Conservation (phyloP, 2,888 invertebrate genomes). For the Drosophila rellima region DNA sequence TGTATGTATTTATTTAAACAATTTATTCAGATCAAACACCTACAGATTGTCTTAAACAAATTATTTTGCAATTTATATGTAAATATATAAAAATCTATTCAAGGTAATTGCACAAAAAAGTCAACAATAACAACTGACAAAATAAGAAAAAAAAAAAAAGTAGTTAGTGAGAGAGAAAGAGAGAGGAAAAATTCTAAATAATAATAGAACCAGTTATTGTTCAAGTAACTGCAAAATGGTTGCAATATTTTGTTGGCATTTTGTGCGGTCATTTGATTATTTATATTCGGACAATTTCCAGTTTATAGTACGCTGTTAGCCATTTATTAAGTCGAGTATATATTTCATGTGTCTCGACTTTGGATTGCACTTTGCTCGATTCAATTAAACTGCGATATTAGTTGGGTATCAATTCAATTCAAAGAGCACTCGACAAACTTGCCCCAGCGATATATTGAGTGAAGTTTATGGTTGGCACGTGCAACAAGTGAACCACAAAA, state of each 20-base stretch:
- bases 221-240: slow-evolving; percentile 54
- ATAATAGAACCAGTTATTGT: slow-evolving; percentile 74
- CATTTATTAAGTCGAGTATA: slow-evolving; percentile 22
- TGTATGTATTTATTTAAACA: slow-evolving; percentile 1
- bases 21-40: not conserved
- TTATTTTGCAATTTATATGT: slow-evolving; percentile 60
- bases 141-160: slow-evolving; percentile 23
- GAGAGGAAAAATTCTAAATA: slow-evolving; percentile 16
- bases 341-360: slow-evolving; percentile 17
- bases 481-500: slow-evolving; percentile 72
- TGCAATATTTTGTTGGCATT: slow-evolving; percentile 41
- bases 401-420: slow-evolving; percentile 44
- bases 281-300: slow-evolving; percentile 73
- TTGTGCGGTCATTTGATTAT: slow-evolving; percentile 73
- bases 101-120: slow-evolving; percentile 66
- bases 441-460: slow-evolving; percentile 39
- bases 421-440: slow-evolving; percentile 31
- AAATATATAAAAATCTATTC: slow-evolving; percentile 43
- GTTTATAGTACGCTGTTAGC: slow-evolving; percentile 57
- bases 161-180: not conserved
- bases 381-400: slow-evolving; percentile 51
- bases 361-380: slow-evolving; percentile 49
- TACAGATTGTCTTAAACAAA: slow-evolving; percentile 30
- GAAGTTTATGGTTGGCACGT: slow-evolving; percentile 50
- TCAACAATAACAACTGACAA: slow-evolving; percentile 38